phyloP scores from a whole-genome alignment of 2,113 vertebrate species.

The Cheirogaleus medius region DNA sequence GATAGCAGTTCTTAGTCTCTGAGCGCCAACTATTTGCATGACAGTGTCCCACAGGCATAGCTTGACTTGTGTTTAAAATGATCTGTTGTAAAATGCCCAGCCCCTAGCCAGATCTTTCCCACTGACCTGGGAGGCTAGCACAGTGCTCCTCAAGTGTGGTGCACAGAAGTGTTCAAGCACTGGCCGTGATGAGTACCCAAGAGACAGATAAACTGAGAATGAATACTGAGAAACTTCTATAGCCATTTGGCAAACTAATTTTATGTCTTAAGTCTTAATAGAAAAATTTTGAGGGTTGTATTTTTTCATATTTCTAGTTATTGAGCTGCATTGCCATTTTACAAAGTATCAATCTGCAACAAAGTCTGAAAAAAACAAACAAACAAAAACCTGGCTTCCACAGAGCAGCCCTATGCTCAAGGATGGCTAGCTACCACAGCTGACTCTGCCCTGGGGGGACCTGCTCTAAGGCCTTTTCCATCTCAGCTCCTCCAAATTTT shows the following conservation, averaged over 20 bases:
- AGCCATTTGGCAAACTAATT: background rate
- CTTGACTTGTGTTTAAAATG: background rate
- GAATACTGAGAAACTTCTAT: background rate
- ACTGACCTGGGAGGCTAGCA: background rate
- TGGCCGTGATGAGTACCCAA: background rate
- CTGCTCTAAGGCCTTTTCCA: background rate
- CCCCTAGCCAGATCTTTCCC: background rate
- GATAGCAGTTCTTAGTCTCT: background rate
- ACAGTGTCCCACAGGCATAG: background rate
- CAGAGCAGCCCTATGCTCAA: background rate
- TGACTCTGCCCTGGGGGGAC: rapidly evolving
- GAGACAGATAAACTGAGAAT: background rate
- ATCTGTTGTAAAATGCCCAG: background rate
- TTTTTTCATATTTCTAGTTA: background rate
- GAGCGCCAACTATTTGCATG: background rate
- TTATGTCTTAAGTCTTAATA: background rate
- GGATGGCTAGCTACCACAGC: rapidly evolving
- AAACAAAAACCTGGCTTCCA: background rate
- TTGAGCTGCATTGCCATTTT: background rate
- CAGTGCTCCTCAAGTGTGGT: background rate
- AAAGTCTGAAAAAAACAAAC: background rate
- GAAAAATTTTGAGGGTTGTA: background rate
- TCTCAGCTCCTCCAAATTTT: background rate
- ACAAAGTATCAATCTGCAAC: background rate
- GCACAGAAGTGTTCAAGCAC: background rate